phyloP scores from a whole-genome alignment of 1,140 invertebrate species.

The Drosophila neocordata region DNA sequence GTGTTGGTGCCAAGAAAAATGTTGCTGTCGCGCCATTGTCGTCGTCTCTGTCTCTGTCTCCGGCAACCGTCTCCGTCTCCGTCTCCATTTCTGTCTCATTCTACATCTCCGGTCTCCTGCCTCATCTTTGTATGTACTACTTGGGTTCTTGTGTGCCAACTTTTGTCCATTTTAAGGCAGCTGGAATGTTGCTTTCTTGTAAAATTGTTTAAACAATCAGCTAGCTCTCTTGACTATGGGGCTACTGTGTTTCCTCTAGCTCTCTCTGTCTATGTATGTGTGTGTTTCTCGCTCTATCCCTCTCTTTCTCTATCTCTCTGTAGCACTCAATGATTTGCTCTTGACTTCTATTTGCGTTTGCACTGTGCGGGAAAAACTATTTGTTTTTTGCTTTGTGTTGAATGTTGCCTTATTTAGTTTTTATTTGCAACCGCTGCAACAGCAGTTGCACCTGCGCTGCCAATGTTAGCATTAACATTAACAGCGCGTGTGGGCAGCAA shows the following conservation, averaged over 20 bases:
- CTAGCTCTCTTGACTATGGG: constrained; percentile 20
- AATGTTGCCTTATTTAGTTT: constrained; percentile 24
- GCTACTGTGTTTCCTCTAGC: constrained; percentile 26
- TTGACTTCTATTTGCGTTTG: constrained; percentile 20
- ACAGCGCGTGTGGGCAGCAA: constrained; percentile 7
- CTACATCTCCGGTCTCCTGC: neutral
- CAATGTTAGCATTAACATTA: constrained; percentile 8
- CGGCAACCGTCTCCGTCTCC: constrained; percentile 23
- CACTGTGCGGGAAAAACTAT: constrained; percentile 16
- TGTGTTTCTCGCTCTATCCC: neutral
- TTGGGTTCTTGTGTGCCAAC: constrained; percentile 61
- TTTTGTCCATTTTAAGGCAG: constrained; percentile 81
- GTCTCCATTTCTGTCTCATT: constrained; percentile 22
- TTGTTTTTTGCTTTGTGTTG: constrained; percentile 7
- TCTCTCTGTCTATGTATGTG: neutral
- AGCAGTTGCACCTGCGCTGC: constrained; percentile 8
- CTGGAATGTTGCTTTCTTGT: constrained; percentile 81
- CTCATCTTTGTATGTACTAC: neutral
- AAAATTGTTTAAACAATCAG: constrained; percentile 77
- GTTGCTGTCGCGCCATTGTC: constrained; percentile 78
- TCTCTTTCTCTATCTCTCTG: neutral
- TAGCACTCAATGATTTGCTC: constrained; percentile 23
- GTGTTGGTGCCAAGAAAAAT: constrained; percentile 78
- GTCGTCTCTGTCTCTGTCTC: constrained; percentile 46
- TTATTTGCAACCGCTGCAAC: neutral